Evolutionary conservation across 2,113 vertebrate species (phyloP), one percentile per base, ranked within the genome.

Genomic region (Falcunculus frontatus): DNA sequence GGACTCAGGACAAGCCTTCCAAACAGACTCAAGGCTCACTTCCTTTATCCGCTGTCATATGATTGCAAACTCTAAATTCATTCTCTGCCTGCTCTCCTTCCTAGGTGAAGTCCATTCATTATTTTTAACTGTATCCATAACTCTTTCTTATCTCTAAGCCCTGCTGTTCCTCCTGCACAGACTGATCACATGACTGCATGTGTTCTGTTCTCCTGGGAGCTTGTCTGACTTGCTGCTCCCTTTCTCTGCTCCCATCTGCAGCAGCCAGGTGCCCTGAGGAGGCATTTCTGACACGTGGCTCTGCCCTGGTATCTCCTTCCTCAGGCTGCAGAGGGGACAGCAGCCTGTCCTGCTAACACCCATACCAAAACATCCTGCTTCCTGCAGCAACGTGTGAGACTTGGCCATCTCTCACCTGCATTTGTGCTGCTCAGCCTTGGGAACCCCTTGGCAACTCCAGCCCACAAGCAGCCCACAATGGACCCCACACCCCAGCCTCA

Each of bases 41-140:
- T 90, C 75, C 82, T 90, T n/a, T 67, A 89, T 82, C 67, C 77
- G 18, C 29, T 93, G 87, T 57, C 41, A 7, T 18, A 15, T 37
- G 65, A 69, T 26, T 62, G 26, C 50, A 91, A 85, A 80, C 25
- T 57, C 46, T 46, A 63, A 55, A 37, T 80, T 93, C 63, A 80
- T 78, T 74, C 56, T 93, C 59, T 67, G 82, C 50, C 55, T 89
- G 74, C 52, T 95, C 67, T 78, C 78, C 46, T 76, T 95, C 80
- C 73, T 77, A 87, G 83, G 73, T 94, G 77, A 87, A 75, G 57
- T 22, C 49, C 85, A 85, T 93, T 93, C 93, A 80, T 87, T 79
- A 62, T 42, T 96, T 89, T 86, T 44, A 88, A 85, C 75, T 55
- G 47, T 37, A 50, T 41, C 14, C 42, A 17, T 80, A 86, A 76